Evolutionary conservation across 2,113 vertebrate genomes (phyloP), one percentile per base, ranked within the genome.

Genomic region (Promerops cafer): DNA sequence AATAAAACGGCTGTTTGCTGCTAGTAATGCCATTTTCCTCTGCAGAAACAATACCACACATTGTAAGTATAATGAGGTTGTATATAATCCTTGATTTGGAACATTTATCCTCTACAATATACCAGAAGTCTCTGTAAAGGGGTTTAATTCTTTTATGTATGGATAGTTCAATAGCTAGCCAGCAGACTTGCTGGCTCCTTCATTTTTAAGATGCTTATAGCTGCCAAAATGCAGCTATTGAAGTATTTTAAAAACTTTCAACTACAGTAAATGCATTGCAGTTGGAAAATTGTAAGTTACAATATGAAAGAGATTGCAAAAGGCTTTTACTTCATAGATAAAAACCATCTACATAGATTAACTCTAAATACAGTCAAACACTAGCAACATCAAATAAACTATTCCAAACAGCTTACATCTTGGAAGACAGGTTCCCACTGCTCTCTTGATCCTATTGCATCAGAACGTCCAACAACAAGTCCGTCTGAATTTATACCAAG

Each of bases 351-450:
- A 26, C 23, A 30, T 0, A 88, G 31, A 45, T 47, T 8, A 80
- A 91, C 5, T 61, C 50, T 83, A 76, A 86, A 81, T 26, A 65
- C 42, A 65, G 37, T 40, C 37, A 74, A 31, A 79, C 53, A 57
- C 14, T 30, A 77, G 31, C 13, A 92, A 84, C 7, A 40, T 42
- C 35, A 83, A 45, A 45, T 20, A 14, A 83, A 52, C 35, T n/a
- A 71, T 22, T 40, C 39, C 13, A 44, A 80, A 35, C 6, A 39
- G 97, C 99, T 99, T 97, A 99, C 99, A 19, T 99, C 98, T 96
- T 99, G 98, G 95, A 99, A 99, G 61, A 99, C 99, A 1, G 99
- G 98, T 72, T 99, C 99, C 99, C 99, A 99, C 42, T 99, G 99
- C 94, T 99, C 99, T 94, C 99, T 98, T 68, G 99, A 97, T 40